A percentile compares a stretch with the other conserved stretches of the same genome.
phyloP scores from a whole-genome alignment of 2,888 invertebrate species.

The Drosophila mulleri region DNA sequence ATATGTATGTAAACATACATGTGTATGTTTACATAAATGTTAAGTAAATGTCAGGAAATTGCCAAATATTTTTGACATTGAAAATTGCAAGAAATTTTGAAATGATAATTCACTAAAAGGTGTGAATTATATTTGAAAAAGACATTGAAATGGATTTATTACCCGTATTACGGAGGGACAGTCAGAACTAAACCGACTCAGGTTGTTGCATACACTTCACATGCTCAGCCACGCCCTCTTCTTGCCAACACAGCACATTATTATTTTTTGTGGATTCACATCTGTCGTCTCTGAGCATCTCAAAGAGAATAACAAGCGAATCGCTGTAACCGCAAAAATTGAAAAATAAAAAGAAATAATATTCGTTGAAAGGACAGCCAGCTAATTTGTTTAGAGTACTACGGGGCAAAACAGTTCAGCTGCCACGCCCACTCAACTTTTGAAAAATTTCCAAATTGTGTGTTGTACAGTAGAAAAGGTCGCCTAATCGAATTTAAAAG shows the following conservation, averaged over 20 bases:
- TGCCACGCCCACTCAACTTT: constrained; percentile 53
- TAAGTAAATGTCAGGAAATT: constrained; percentile 36
- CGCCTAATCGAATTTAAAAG: constrained; percentile 64
- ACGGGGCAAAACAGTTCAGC: constrained; percentile 31
- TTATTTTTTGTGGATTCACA: constrained; percentile 10
- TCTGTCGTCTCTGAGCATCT: constrained; percentile 27
- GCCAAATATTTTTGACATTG: constrained; percentile 47
- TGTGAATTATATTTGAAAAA: neutral
- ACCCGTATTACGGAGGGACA: neutral
- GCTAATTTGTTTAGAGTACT: constrained; percentile 22
- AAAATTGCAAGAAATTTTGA: constrained; percentile 7
- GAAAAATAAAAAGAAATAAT: neutral
- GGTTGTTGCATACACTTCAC: no score
- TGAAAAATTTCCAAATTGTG: constrained; percentile 57
- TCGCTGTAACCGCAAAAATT: constrained; percentile 30
- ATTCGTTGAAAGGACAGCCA: neutral
- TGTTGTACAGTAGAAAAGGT: constrained; percentile 29
- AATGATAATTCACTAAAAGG: neutral
- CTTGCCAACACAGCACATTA: neutral
- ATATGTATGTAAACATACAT: neutral
- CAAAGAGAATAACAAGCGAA: neutral
- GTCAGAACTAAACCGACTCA: no score
- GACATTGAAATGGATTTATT: neutral
- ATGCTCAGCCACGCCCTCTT: neutral
- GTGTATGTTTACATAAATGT: neutral